Base-by-base conservation (phyloP, 2,888 invertebrate species). In the Saturnia pavonia region DNA sequence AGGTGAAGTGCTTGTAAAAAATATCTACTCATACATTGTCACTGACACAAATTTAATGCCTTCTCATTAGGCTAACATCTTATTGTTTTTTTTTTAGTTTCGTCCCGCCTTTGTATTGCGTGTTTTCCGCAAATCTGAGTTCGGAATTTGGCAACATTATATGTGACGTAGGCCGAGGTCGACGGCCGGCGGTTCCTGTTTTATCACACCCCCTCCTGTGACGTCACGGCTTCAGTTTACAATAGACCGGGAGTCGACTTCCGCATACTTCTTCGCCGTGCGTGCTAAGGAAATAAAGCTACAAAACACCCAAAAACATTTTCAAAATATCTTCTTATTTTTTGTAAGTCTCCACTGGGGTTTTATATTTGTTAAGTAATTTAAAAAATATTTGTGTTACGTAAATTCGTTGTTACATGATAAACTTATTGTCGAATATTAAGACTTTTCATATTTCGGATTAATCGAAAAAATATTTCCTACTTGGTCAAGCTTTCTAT, bases 81-180 rank as follows among this genome's bases (percentile, higher is more conserved):
- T 48, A n/a, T n/a, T n/a, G n/a, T n/a, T n/a, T n/a, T 19, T 48
- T 19, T 48, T 19, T 19, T 19, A 7, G 48, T 19, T 16, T 19
- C 19, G 48, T 48, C 6, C 7, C 19, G 3, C 0, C 6, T 48
- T 48, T 48, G 19, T 19, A 2, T 19, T 48, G n/a, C 8, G 19
- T 48, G 19, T 48, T 48, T 60, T 14, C 12, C 12, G 4, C 11
- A 57, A 57, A 27, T 27, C 6, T 27, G 27, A 60, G 14, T 60
- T 27, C 6, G 4, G 27, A 60, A 14, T 1, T 60, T 60, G 57
- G 57, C 27, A 60, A 27, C 57, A 60, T 27, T 65, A 40, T 1
- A 40, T n/a, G 40, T 65, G 65, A 65, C 65, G 65, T 65, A 65
- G 40, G 65, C 40, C 8, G 40, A 40, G 65, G 65, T 65, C 40